Evolutionary conservation across 2,888 invertebrate genomes (phyloP).

Genomic region (Synergus laeviventris): DNA sequence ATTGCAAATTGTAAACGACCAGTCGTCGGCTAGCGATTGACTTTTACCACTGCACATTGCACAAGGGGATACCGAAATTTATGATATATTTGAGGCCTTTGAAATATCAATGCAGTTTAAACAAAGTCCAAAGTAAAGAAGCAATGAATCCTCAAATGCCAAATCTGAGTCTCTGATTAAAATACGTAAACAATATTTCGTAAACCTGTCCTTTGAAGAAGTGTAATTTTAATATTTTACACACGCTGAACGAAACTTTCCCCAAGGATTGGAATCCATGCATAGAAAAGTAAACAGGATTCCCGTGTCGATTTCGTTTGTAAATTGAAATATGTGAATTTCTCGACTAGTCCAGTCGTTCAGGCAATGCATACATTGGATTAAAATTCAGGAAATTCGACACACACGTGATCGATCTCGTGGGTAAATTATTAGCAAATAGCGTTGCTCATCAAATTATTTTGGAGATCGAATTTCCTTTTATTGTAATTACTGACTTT

Average conservation of each 20-base stretch:
- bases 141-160: neutral
- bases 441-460: neutral
- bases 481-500: neutral
- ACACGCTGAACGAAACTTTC: constrained; percentile 20
- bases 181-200: too few relatives aligned
- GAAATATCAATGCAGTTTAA: neutral
- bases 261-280: constrained; percentile 50
- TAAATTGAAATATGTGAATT: constrained; percentile 48
- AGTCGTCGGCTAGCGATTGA: constrained; percentile 41
- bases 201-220: neutral
- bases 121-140: neutral
- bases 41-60: constrained; percentile 7
- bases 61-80: neutral
- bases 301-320: constrained; percentile 52
- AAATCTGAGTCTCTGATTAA: too few relatives aligned
- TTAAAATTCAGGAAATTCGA: constrained; percentile 59
- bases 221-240: neutral
- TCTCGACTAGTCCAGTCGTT: constrained; percentile 52
- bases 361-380: constrained; percentile 61
- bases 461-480: neutral
- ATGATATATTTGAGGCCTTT: neutral
- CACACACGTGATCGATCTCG: constrained; percentile 55
- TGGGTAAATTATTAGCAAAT: constrained; percentile 51
- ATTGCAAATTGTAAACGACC: constrained; percentile 65
- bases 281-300: constrained; percentile 58